A percentile compares a stretch with the other conserved stretches of the same genome.
Conservation (phyloP, 2,888 invertebrate species). For the Ferrisia virgata region DNA sequence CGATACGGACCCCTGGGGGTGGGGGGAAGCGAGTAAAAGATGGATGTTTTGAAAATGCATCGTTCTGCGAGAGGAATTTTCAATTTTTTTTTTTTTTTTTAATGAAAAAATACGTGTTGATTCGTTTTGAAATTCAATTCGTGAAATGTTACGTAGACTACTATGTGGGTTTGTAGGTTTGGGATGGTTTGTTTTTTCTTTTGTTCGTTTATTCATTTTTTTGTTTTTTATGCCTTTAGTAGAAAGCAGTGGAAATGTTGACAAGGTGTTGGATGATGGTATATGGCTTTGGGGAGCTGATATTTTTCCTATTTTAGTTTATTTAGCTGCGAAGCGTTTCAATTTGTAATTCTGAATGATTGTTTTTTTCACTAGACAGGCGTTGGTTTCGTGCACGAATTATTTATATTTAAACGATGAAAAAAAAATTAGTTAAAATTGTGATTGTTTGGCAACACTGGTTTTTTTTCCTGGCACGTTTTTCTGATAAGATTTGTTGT, state of each 20-base stretch:
- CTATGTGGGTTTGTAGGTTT: not conserved
- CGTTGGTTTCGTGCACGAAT: not conserved
- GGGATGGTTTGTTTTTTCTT: not conserved
- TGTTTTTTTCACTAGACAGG: not conserved
- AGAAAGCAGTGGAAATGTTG: not conserved
- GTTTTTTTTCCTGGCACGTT: too few species aligned
- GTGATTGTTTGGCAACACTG: too few species aligned
- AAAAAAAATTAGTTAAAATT: too few species aligned
- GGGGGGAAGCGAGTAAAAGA: not conserved
- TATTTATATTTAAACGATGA: not conserved
- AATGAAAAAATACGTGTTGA: not conserved
- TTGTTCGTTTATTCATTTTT: not conserved
- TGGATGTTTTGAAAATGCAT: not conserved
- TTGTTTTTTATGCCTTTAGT: too few species aligned
- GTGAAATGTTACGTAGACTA: not conserved
- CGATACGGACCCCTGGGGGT: not conserved
- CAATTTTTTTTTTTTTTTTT: not conserved
- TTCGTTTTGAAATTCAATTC: not conserved
- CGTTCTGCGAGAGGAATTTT: not conserved
- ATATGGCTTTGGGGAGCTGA: not conserved
- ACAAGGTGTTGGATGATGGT: not conserved
- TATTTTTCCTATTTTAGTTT: not conserved
- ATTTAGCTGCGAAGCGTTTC: not conserved
- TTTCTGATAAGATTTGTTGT: too few species aligned
- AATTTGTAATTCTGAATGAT: not conserved